These are phyloP conservation scores for Odontocolon sp. DNA, from an alignment of 2,888 invertebrate species.

Conservation along the genomic window DNA sequence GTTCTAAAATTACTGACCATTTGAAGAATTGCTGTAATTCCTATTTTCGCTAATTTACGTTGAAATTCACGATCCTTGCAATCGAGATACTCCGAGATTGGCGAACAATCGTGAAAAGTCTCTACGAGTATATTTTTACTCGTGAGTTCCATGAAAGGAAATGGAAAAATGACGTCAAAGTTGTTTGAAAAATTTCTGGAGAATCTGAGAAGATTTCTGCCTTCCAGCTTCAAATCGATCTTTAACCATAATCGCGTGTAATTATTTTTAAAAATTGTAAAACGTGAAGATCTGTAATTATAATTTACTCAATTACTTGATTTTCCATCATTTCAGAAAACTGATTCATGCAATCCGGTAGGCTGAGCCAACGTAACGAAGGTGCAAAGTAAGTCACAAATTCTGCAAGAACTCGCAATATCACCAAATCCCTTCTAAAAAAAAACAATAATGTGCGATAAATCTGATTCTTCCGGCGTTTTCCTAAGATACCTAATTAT, in stretches of 20 bases:
- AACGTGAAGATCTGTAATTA: no score
- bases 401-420: conserved; percentile 76
- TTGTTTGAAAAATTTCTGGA: conserved; percentile 77
- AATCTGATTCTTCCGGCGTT: neutral
- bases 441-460: neutral
- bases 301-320: conserved; percentile 75
- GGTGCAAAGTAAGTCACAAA: conserved; percentile 75
- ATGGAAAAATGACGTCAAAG: conserved; percentile 78
- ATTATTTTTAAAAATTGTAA: no score
- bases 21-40: conserved; percentile 80
- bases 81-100: conserved; percentile 74
- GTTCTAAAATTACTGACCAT: conserved; percentile 74
- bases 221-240: conserved; percentile 81
- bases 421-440: conserved; percentile 77
- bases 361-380: conserved; percentile 80
- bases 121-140: conserved; percentile 81
- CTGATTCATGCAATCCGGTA: conserved; percentile 80
- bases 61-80: conserved; percentile 62
- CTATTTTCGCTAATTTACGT: conserved; percentile 78
- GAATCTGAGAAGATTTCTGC: conserved; percentile 79
- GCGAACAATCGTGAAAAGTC: conserved; percentile 80
- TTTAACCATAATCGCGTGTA: no score
- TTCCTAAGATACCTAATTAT: neutral
- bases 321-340: conserved; percentile 80
- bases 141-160: conserved; percentile 77